These are phyloP conservation scores for Notarius quadriscutis DNA, from an alignment of 2,113 vertebrate genomes.

Conservation along the genomic window DNA sequence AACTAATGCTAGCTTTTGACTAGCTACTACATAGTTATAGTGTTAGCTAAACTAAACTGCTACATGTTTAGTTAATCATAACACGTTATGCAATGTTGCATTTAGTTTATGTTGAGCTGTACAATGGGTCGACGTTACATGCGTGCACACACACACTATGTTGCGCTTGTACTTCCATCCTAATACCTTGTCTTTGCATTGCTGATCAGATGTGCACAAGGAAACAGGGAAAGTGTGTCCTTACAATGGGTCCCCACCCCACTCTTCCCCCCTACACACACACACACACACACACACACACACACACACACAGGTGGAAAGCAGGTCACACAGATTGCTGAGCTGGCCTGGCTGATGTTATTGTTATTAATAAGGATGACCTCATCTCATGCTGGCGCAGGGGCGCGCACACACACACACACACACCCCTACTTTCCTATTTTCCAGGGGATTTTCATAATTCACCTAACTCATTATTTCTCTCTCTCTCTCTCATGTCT, in stretches of 20 bases:
- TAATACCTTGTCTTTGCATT: conserved; percentile 30
- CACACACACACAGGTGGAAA: background rate
- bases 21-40: background rate
- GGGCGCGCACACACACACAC: background rate
- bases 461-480: background rate
- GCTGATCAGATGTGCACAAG: conserved; percentile 26
- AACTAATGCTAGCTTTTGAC: too few species aligned
- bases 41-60: background rate
- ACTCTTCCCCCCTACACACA: conserved; percentile 36
- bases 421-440: background rate
- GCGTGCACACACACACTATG: too few species aligned
- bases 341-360: conserved; percentile 24
- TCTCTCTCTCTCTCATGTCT: conserved; percentile 35
- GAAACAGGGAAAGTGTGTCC: conserved; percentile 27
- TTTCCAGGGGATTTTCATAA: conserved; percentile 21
- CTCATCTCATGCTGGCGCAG: conserved; percentile 25
- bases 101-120: background rate
- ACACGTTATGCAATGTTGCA: background rate
- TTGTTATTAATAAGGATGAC: conserved; percentile 56
- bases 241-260: conserved; percentile 27
- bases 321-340: conserved; percentile 35
- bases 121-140: too few species aligned
- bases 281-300: conserved; percentile 38
- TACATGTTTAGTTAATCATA: background rate
- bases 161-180: background rate